Percentiles rank a stretch among this genome's conserved stretches.
These are phyloP conservation scores for Sinotaia quadrata DNA, from an alignment of 2,888 invertebrate genomes.

Conservation along the genomic window DNA sequence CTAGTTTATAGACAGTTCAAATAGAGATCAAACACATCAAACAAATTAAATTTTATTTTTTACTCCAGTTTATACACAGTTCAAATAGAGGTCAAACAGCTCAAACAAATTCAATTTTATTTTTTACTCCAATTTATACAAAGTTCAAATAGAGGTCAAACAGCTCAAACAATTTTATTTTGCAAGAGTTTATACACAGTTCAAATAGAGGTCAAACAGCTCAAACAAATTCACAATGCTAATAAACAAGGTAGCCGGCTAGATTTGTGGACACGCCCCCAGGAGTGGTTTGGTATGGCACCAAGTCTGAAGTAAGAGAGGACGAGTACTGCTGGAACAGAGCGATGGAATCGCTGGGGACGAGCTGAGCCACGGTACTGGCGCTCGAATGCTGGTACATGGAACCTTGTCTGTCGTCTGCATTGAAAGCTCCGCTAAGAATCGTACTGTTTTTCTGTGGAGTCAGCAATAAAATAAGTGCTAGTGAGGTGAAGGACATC, in stretches of 20 bases:
- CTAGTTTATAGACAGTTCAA: no score
- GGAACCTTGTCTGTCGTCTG: constrained; percentile 10
- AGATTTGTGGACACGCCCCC: constrained; percentile 1
- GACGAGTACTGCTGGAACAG: constrained; percentile 4
- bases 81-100: no score
- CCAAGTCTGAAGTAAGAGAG: not conserved
- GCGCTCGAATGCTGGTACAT: constrained; percentile 5
- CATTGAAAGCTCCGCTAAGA: not conserved
- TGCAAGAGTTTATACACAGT: no score
- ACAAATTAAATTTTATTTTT: no score
- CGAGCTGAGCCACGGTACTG: not conserved
- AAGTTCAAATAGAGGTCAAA: no score
- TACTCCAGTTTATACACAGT: no score
- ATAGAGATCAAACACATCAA: no score
- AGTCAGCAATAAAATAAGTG: not conserved
- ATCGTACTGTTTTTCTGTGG: constrained; percentile 6
- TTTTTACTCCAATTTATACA: no score
- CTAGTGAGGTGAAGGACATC: not conserved
- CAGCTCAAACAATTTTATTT: no score
- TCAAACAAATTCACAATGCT: no score
- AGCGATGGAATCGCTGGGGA: not conserved
- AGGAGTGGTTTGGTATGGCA: not conserved
- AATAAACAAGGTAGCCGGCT: constrained; percentile 8
- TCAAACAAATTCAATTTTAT: no score
- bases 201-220: no score